Percentiles rank a stretch among this genome's conserved stretches.
Conservation (phyloP, 1,140 invertebrate genomes). For the Heliconius hermathena region DNA sequence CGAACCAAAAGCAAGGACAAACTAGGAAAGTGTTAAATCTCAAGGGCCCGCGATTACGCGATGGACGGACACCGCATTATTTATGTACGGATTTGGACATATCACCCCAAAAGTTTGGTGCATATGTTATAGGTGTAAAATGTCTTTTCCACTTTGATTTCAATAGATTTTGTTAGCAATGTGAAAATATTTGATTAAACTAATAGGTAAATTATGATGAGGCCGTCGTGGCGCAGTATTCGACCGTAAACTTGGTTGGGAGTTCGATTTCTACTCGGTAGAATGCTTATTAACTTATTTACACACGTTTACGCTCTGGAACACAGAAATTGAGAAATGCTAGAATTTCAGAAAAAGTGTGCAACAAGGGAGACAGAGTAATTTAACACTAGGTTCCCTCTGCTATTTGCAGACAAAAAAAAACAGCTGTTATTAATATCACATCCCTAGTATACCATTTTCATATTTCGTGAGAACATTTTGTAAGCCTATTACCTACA, state of each 20-base stretch:
- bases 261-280: too few species aligned
- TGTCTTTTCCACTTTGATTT: neutral
- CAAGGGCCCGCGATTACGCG: constrained; percentile 47
- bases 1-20: neutral
- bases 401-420: neutral
- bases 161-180: neutral
- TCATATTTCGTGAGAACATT: neutral
- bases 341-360: too few species aligned
- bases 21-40: constrained; percentile 57
- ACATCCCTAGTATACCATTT: neutral
- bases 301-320: too few species aligned
- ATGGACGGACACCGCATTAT: constrained; percentile 50
- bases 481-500: neutral
- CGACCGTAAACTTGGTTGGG: too few species aligned
- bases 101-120: constrained; percentile 35
- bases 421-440: neutral
- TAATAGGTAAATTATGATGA: neutral
- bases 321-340: too few species aligned
- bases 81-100: constrained; percentile 49
- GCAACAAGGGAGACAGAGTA: too few species aligned
- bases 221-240: too few species aligned
- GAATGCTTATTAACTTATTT: too few species aligned
- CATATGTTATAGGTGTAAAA: constrained; percentile 29
- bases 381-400: too few species aligned
- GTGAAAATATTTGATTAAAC: neutral